These are phyloP conservation scores for Sclerurus mexicanus DNA, from an alignment of 2,113 vertebrate genomes.

Conservation along the genomic window DNA sequence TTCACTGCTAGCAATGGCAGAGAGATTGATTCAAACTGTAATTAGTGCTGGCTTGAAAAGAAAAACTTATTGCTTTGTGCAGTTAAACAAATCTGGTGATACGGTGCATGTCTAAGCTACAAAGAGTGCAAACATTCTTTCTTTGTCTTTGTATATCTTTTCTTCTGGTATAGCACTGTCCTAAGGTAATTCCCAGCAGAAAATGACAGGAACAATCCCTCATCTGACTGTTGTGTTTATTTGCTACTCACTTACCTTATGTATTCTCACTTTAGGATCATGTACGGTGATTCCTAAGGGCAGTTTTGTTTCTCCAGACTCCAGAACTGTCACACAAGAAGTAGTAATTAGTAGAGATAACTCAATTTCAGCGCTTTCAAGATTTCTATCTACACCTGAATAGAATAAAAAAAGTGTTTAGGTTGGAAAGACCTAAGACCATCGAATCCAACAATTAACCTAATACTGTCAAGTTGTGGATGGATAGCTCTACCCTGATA, in stretches of 20 bases:
- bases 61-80: neutral
- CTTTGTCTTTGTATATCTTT: neutral
- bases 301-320: neutral
- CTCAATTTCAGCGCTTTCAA: neutral
- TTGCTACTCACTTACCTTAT: neutral
- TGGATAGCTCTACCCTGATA: too few relatives aligned
- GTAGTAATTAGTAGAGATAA: neutral
- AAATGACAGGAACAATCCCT: neutral
- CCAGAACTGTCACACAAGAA: neutral
- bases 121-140: neutral
- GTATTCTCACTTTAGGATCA: neutral
- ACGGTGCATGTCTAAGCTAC: neutral
- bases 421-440: neutral
- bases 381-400: neutral
- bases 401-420: neutral
- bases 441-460: neutral
- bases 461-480: neutral
- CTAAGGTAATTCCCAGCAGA: neutral
- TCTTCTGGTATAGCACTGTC: neutral
- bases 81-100: neutral
- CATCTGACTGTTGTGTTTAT: neutral
- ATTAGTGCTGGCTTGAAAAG: neutral
- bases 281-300: neutral
- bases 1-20: neutral
- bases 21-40: conserved; percentile 2